phyloP scores from a whole-genome alignment of 2,113 vertebrate species.

The Potamarius usumacintae region DNA sequence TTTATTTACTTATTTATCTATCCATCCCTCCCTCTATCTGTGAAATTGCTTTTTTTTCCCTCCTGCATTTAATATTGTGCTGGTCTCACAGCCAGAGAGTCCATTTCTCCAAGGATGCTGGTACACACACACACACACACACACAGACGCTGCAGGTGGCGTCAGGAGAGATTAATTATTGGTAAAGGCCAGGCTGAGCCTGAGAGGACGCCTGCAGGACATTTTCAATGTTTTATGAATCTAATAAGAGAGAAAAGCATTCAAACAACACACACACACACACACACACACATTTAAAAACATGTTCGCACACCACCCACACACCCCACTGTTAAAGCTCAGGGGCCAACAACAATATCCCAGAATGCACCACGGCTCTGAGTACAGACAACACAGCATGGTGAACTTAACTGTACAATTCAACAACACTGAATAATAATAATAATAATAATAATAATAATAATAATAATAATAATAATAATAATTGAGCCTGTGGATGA shows the following conservation, averaged over 20 bases:
- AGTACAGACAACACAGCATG: not conserved
- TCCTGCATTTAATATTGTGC: constrained; percentile 73
- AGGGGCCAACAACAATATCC: constrained; percentile 35
- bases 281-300: constrained; percentile 20
- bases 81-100: constrained; percentile 59
- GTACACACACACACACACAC: constrained; percentile 4
- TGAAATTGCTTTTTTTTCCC: constrained; percentile 72
- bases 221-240: constrained; percentile 68
- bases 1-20: not conserved
- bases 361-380: too few relatives aligned
- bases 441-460: not conserved
- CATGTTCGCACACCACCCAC: constrained; percentile 31
- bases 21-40: not conserved
- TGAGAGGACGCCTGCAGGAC: constrained; percentile 61
- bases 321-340: not conserved
- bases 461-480: not conserved
- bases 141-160: constrained; percentile 37
- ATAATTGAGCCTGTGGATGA: too few relatives aligned
- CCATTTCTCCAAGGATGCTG: constrained; percentile 34
- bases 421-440: not conserved
- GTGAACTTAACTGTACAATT: constrained; percentile 4
- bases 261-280: not conserved
- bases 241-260: constrained; percentile 54
- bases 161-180: constrained; percentile 71
- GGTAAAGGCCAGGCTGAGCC: constrained; percentile 62